Evolutionary conservation across 2,888 invertebrate species (phyloP), one percentile per base, ranked within the genome.

Genomic region (Elgonia sp.): DNA sequence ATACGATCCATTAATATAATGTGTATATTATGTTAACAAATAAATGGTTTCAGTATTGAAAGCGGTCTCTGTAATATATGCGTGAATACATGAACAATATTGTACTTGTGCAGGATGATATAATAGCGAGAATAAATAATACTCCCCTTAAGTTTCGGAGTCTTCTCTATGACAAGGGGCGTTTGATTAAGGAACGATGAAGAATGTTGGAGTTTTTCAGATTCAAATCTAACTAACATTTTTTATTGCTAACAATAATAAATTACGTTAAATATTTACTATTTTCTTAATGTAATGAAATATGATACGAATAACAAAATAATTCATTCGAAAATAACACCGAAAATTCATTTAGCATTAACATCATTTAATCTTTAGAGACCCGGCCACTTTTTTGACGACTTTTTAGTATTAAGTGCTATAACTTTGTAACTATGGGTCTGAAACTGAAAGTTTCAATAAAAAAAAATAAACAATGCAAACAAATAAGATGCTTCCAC

Each of bases 11-110:
- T 87, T 86, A 87, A 87, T 89, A 88, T 93, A 93, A 93, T 93
- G 93, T 93, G 93, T 93, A 93, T 94, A 93, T 93, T 93, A 94
- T 94, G 93, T 94, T 93, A 94, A 94, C 93, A 93, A 94, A 94
- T 94, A 94, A 93, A 93, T 93, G 93, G 92, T 92, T 91, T 92
- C 90, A 91, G 93, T 92, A 94, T 93, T 93, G 93, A 94, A 93
- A 93, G 93, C 92, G 69, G 62, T 84, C 89, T 73, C 29, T 57
- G 89, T 93, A 94, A 94, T 93, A 92, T 93, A 93, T 93, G 93
- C 93, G 93, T 92, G 92, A 93, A 92, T 92, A 92, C 93, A 93
- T 92, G 93, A 93, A 93, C 93, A 93, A 93, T 93, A 93, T 94
- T 93, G 92, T 92, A 92, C 91, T 86, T 91, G 90, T 90, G 91